A percentile compares a stretch with the other conserved stretches of the same genome.
Evolutionary conservation across 35 echinoderm and acorn worm genomes (phyloP).

Genomic region (Amphiura filiformis): DNA sequence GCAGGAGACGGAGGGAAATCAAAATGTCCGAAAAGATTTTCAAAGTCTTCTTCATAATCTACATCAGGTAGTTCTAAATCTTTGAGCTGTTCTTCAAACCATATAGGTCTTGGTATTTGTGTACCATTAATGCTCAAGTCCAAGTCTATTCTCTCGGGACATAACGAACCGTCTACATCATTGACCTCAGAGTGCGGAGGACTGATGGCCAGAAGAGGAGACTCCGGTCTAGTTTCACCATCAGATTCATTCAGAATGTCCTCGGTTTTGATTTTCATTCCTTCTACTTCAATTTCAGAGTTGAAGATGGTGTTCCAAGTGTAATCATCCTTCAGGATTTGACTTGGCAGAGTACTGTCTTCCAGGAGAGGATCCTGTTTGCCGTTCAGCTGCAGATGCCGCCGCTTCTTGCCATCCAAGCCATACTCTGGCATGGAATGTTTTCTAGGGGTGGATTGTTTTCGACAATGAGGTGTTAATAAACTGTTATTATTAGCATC

Average conservation of each 20-base stretch:
- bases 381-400: constrained; percentile 6
- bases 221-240: constrained; percentile 1
- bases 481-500: background rate
- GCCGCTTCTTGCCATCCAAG: constrained; percentile 30
- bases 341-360: constrained; percentile 76
- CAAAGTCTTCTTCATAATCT: constrained; percentile 39
- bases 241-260: constrained; percentile 60
- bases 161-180: constrained; percentile 15
- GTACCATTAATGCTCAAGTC: constrained; percentile 81
- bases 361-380: constrained; percentile 20
- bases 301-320: constrained; percentile 85
- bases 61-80: background rate
- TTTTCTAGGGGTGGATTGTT: constrained; percentile 61
- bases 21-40: constrained; percentile 60
- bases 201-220: constrained; percentile 50
- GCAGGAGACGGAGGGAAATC: constrained; percentile 76
- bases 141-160: constrained; percentile 15
- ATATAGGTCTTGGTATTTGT: constrained; percentile 67
- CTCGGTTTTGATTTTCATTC: constrained; percentile 82
- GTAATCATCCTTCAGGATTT: constrained; percentile 69
- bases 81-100: constrained; percentile 72
- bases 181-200: constrained; percentile 67
- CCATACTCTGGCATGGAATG: background rate
- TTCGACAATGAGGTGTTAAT: constrained; percentile 28
- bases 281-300: constrained; percentile 85